Conservation (phyloP, 2,888 invertebrate species). For the Nymphalis c-album region DNA sequence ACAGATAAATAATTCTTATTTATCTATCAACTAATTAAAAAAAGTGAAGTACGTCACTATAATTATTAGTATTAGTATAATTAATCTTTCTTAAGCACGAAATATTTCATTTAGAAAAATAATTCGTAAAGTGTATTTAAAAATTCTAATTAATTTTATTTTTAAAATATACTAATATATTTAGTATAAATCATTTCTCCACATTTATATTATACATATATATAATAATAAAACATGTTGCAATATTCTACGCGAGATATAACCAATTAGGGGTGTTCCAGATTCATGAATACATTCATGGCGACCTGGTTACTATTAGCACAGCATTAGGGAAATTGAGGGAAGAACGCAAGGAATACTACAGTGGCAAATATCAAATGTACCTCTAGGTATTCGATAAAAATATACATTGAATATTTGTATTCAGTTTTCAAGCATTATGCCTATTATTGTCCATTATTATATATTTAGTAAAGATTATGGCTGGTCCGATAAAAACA, state of each 20-base stretch:
- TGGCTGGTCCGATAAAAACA: too few relatives aligned
- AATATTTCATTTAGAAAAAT: too few relatives aligned
- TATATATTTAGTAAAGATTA: too few relatives aligned
- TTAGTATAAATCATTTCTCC: neutral
- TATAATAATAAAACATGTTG: neutral
- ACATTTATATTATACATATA: neutral
- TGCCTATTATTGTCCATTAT: too few relatives aligned
- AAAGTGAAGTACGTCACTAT: too few relatives aligned
- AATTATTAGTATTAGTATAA: too few relatives aligned
- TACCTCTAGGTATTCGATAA: neutral
- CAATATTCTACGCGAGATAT: constrained; percentile 1
- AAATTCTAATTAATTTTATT: too few relatives aligned
- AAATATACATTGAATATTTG: neutral
- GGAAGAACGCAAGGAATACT: constrained; percentile 13
- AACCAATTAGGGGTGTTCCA: constrained; percentile 19
- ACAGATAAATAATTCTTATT: too few relatives aligned
- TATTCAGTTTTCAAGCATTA: neutral
- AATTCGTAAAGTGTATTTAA: too few relatives aligned
- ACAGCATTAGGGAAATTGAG: constrained; percentile 44
- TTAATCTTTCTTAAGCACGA: too few relatives aligned
- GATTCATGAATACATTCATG: constrained; percentile 38
- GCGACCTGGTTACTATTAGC: constrained; percentile 48
- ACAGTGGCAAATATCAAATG: constrained; percentile 3
- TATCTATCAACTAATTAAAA: too few relatives aligned
- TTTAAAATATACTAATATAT: too few relatives aligned